Evolutionary conservation across 2,888 invertebrate genomes (phyloP), one percentile per base, ranked within the genome.

Genomic region (Pseudolycoriella hygida): DNA sequence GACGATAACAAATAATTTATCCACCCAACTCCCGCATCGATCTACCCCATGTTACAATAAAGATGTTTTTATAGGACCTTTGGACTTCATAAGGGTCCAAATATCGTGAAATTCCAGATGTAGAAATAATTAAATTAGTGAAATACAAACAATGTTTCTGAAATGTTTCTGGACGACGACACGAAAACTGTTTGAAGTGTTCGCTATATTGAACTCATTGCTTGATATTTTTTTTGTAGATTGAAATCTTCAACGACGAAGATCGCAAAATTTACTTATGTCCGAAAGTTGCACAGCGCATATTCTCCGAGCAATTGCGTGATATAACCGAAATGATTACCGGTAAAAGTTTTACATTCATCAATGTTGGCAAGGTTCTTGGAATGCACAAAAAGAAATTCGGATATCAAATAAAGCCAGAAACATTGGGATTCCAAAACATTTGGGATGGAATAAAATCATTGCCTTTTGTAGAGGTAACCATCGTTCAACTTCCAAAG

Each of bases 371-470:
- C 32, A 61, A 65, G 30, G 56, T 65, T 1, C 50, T 65, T 1
- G 57, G 58, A 34, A 49, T 64, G 30, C 66, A 66, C 49, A 66
- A 66, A 52, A 63, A 64, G 34, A 63, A 66, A 44, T 64, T 53
- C 45, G 66, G 66, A n/a, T 66, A 66, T 49, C 61, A 65, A 50
- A 61, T 66, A 47, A 57, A 55, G 47, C 56, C 64, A 3, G 58
- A 61, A 45, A 58, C 60, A 1, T 49, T 66, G 46, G 66, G 66
- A 0, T 57, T 55, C 10, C 49, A 52, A 4, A 56, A 59, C 30
- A 60, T 64, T 40, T 44, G 50, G 3, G 54, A 56, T 14, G 63
- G 60, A 11, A 53, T 66, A 1, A 56, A 57, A 12, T 40, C 55
- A 15, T 46, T 65, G 46, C 66, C 66, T 2, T 65, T 59, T 50